Percentiles rank a stretch among this genome's conserved stretches.
These are phyloP conservation scores for Perodicticus potto DNA, from an alignment of 2,797 vertebrate genomes.

Conservation along the genomic window DNA sequence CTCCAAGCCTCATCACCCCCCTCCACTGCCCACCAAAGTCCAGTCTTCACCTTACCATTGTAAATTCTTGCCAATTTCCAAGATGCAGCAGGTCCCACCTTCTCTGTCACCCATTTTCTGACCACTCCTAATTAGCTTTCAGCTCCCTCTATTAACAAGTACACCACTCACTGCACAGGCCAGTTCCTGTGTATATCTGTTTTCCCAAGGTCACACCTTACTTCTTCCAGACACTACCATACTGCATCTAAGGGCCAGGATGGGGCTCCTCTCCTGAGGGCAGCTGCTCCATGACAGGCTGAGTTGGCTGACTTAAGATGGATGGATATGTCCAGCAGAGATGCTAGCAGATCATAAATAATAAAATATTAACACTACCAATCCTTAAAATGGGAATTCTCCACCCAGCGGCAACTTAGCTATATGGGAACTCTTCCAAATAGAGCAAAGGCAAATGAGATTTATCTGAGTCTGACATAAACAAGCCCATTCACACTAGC, in stretches of 20 bases:
- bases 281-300: not conserved
- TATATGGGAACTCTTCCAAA: not conserved
- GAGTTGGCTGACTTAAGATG: not conserved
- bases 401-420: not conserved
- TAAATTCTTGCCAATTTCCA: slow-evolving; percentile 8
- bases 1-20: not conserved
- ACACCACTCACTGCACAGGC: not conserved
- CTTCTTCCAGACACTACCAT: not conserved
- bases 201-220: not conserved
- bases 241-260: not conserved
- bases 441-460: slow-evolving; percentile 33
- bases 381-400: slow-evolving; percentile 37
- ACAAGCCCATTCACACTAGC: not conserved
- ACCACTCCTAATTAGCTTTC: not conserved
- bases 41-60: not conserved
- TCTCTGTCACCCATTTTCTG: slow-evolving; percentile 16
- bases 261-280: not conserved
- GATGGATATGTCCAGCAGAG: not conserved
- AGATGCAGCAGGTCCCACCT: not conserved
- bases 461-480: not conserved
- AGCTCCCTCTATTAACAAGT: not conserved
- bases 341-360: not conserved
- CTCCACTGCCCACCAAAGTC: not conserved
- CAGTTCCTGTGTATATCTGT: not conserved
- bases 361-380: not conserved